A percentile compares a stretch with the other conserved stretches of the same genome.
These are phyloP conservation scores for Mythimna lalbum DNA, from an alignment of 2,888 invertebrate species.

Conservation along the genomic window DNA sequence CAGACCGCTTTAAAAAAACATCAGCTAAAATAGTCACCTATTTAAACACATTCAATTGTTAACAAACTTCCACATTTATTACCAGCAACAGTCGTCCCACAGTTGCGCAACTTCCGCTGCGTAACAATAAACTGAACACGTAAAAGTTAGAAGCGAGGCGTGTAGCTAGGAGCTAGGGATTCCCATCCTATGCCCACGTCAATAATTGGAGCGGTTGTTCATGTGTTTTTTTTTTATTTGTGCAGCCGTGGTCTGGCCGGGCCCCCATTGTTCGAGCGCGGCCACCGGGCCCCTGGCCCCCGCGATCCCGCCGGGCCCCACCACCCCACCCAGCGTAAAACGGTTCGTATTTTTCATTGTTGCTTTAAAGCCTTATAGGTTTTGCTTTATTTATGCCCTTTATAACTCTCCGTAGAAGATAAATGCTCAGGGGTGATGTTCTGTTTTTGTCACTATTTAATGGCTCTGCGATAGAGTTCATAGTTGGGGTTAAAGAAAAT, in stretches of 20 bases:
- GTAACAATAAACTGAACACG: conserved; percentile 67
- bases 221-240: conserved; percentile 85
- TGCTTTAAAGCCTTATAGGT: conserved; percentile 90
- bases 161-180: conserved; percentile 75
- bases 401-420: conserved; percentile 86
- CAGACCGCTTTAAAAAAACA: conserved; percentile 11
- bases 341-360: conserved; percentile 91
- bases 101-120: conserved; percentile 43
- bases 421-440: conserved; percentile 83
- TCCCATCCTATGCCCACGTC: conserved; percentile 86
- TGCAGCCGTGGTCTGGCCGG: conserved; percentile 85
- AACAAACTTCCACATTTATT: conserved; percentile 29
- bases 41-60: conserved; percentile 31
- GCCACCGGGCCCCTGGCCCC: conserved; percentile 72
- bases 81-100: conserved; percentile 34
- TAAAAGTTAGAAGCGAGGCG: conserved; percentile 67
- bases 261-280: conserved; percentile 84
- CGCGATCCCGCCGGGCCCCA: conserved; percentile 69
- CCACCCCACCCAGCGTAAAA: conserved; percentile 82
- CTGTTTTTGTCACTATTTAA: conserved; percentile 83
- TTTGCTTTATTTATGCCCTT: conserved; percentile 89
- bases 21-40: conserved; percentile 6
- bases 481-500: conserved; percentile 25
- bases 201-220: conserved; percentile 89
- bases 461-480: conserved; percentile 67